Conservation (phyloP, 2,797 vertebrate genomes). For the Otolemur crassicaudatus region DNA sequence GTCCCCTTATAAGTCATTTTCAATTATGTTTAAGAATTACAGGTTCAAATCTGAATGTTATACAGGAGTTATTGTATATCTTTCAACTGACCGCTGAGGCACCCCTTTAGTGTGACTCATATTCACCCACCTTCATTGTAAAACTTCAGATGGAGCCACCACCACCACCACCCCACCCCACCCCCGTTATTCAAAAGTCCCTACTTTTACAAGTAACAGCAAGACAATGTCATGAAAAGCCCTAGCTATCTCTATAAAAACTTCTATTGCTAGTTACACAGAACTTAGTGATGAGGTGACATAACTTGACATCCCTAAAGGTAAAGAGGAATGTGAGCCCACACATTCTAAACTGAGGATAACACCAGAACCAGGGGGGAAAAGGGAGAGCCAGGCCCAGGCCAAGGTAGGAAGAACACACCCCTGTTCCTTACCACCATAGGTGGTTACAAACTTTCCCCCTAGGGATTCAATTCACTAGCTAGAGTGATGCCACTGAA, state of each 20-base stretch:
- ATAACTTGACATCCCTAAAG: neutral
- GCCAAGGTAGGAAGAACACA: neutral
- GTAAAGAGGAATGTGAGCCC: neutral
- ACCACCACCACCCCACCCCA: too few relatives aligned
- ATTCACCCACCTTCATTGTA: neutral
- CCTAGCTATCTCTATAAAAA: neutral
- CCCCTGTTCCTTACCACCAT: neutral
- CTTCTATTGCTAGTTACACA: neutral
- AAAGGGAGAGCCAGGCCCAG: neutral
- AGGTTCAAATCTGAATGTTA: neutral
- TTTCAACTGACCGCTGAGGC: neutral
- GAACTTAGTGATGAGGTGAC: slow-evolving; percentile 4
- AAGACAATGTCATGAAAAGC: neutral
- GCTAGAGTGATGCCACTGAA: neutral
- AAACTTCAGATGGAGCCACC: neutral
- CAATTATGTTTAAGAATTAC: neutral
- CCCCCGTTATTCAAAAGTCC: neutral
- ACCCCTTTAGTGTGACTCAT: neutral
- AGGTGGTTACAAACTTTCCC: neutral
- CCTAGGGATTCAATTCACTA: neutral
- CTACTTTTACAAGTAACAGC: neutral
- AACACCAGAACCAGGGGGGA: neutral
- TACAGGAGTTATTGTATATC: neutral
- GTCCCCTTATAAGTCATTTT: slow-evolving; percentile 28
- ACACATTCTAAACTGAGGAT: neutral